phyloP scores from a whole-genome alignment of 2,797 vertebrate species.

The Halcyon chelicuti region DNA sequence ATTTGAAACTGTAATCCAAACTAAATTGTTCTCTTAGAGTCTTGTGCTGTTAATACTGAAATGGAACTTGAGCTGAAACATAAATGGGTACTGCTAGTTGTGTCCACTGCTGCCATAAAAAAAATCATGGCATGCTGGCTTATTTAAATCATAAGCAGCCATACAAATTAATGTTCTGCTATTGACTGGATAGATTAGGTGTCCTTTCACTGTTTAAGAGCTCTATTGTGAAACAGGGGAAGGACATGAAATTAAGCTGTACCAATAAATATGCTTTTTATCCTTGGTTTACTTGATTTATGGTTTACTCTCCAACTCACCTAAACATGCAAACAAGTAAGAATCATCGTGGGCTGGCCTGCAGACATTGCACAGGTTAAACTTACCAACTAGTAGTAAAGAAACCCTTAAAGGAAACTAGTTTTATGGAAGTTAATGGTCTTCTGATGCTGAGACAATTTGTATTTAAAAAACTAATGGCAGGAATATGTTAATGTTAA shows the following conservation, averaged over 20 bases:
- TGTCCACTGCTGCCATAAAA: neutral
- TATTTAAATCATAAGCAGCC: neutral
- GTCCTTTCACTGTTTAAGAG: neutral
- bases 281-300: neutral
- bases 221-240: neutral
- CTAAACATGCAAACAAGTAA: neutral
- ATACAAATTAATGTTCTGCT: neutral
- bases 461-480: neutral
- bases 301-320: neutral
- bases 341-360: neutral
- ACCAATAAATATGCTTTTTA: neutral
- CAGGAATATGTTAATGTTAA: neutral
- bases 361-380: neutral
- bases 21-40: neutral
- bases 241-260: neutral
- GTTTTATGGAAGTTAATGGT: neutral
- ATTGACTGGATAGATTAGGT: neutral
- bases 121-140: neutral
- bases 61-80: neutral
- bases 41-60: neutral
- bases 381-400: neutral
- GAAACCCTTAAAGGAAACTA: neutral
- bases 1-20: neutral
- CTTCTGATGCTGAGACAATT: neutral
- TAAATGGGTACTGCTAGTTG: neutral